These are phyloP conservation scores for Macrocentrus cingulum DNA, from an alignment of 1,140 invertebrate genomes.

Conservation along the genomic window DNA sequence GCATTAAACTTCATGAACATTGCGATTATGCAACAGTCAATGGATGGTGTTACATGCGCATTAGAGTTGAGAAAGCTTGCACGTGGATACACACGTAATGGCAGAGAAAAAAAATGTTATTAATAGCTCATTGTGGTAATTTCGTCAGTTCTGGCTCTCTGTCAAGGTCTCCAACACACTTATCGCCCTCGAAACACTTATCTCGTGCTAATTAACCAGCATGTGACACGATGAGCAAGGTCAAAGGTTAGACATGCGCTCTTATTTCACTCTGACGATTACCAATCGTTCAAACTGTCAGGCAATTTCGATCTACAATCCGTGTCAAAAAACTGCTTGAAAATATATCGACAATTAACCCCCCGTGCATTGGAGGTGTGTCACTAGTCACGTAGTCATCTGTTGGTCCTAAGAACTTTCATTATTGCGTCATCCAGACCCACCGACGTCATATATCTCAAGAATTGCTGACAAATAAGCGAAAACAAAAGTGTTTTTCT, in stretches of 20 bases:
- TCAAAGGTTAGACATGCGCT: no score
- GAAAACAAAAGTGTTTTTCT: background rate
- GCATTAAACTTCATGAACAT: background rate
- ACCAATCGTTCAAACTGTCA: no score
- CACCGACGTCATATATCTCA: no score
- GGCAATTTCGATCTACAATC: no score
- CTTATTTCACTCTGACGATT: no score
- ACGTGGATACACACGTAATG: background rate
- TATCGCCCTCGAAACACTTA: no score
- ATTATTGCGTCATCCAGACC: background rate
- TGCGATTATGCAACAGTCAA: background rate
- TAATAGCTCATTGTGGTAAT: background rate
- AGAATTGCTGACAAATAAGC: background rate
- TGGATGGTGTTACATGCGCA: background rate
- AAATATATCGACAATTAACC: background rate
- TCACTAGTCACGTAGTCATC: constrained; percentile 29
- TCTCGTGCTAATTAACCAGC: no score
- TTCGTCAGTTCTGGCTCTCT: background rate
- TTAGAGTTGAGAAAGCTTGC: background rate
- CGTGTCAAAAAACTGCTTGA: no score
- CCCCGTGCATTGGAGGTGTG: background rate
- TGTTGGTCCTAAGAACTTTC: background rate
- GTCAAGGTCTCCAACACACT: no score
- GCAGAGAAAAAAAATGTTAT: background rate
- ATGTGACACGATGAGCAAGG: no score